Evolutionary conservation across 1,140 invertebrate species (phyloP).

Genomic region (Drosophila bipectinata): DNA sequence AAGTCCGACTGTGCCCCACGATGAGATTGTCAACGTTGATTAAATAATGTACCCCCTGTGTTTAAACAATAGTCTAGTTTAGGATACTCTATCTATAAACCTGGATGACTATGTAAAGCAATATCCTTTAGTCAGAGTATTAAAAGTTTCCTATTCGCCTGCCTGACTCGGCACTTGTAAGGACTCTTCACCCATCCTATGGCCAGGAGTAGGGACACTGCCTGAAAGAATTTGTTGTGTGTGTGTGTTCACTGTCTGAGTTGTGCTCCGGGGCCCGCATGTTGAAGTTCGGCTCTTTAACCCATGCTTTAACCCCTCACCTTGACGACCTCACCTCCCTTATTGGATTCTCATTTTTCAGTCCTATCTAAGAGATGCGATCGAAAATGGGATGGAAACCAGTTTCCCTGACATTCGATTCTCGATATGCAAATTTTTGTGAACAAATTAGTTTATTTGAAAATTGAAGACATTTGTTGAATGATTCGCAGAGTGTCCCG

Average conservation of each 20-base stretch:
- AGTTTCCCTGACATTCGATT: slow-evolving; percentile 42
- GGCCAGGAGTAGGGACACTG: slow-evolving; percentile 57
- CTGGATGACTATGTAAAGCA: not conserved
- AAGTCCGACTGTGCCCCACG: slow-evolving; percentile 33
- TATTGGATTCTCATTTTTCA: slow-evolving; percentile 70
- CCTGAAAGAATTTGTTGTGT: slow-evolving; percentile 17
- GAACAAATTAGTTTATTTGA: slow-evolving; percentile 65
- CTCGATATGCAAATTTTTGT: slow-evolving; percentile 38
- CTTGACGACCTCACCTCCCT: slow-evolving; percentile 21
- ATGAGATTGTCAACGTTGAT: slow-evolving; percentile 78
- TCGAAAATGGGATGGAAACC: slow-evolving; percentile 43
- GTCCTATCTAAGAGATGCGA: slow-evolving; percentile 55
- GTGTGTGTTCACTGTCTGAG: slow-evolving; percentile 44
- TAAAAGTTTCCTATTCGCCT: slow-evolving; percentile 6
- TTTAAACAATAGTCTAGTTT: slow-evolving; percentile 6
- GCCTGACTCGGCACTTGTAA: slow-evolving; percentile 62
- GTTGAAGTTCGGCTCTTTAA: slow-evolving; percentile 32
- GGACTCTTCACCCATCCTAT: slow-evolving; percentile 45
- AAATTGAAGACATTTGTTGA: slow-evolving; percentile 24
- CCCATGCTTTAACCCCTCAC: slow-evolving; percentile 38
- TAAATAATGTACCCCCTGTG: slow-evolving; percentile 60
- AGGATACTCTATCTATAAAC: slow-evolving; percentile 1
- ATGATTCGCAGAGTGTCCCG: slow-evolving; percentile 13
- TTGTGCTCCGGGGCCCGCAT: slow-evolving; percentile 62
- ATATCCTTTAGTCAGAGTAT: slow-evolving; percentile 3